Percentiles rank a stretch among this genome's conserved stretches.
These are phyloP conservation scores for Illadopsis cleaveri DNA, from an alignment of 2,113 vertebrate genomes.

Conservation along the genomic window DNA sequence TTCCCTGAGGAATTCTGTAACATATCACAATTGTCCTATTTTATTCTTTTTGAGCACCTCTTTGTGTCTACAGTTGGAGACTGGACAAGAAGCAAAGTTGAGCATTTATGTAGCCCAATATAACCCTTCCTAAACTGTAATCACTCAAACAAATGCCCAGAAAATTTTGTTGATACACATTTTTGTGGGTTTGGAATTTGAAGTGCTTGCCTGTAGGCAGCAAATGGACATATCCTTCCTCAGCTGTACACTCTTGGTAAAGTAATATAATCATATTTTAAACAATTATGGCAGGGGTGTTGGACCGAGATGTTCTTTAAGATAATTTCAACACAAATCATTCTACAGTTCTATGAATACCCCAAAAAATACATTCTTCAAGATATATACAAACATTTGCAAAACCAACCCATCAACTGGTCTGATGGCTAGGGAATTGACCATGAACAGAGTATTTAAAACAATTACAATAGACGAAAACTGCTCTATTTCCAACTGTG, in stretches of 20 bases:
- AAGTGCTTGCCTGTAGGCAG: not conserved
- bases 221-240: not conserved
- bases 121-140: not conserved
- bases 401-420: not conserved
- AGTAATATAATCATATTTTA: not conserved
- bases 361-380: not conserved
- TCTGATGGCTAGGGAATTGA: not conserved
- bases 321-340: not conserved
- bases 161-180: not conserved
- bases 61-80: not conserved
- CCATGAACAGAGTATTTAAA: not conserved
- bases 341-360: not conserved
- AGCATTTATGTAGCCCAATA: not conserved
- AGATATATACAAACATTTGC: not conserved
- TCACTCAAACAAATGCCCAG: not conserved
- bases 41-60: not conserved
- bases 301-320: not conserved
- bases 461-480: not conserved
- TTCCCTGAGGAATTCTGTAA: too few species aligned
- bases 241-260: not conserved
- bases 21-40: not conserved
- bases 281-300: not conserved
- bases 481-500: not conserved
- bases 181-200: not conserved
- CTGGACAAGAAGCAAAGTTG: not conserved